Evolutionary conservation across 2,888 invertebrate species (phyloP).

Genomic region (Melipona bicolor): DNA sequence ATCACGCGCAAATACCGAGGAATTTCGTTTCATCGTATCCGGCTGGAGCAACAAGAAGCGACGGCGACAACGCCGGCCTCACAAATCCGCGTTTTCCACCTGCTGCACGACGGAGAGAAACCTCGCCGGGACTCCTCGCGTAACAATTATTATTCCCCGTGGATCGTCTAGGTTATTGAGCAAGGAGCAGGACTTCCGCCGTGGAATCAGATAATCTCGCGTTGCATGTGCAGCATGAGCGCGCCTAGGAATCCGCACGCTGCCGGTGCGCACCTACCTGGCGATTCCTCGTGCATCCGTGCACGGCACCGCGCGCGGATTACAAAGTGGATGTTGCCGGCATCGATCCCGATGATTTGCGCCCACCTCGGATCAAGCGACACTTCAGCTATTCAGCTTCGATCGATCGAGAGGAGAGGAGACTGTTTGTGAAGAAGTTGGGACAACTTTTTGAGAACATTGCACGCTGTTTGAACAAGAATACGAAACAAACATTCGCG

Average conservation of each 20-base stretch:
- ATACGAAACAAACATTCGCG: no score
- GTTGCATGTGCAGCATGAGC: constrained; percentile 60
- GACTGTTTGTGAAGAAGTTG: not conserved
- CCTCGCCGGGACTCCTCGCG: not conserved
- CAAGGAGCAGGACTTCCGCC: constrained; percentile 75
- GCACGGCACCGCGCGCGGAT: constrained; percentile 61
- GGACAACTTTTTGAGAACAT: not conserved
- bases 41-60: constrained; percentile 5
- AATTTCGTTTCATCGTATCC: constrained; percentile 11
- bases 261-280: constrained; percentile 38
- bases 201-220: constrained; percentile 72
- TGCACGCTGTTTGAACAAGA: no score
- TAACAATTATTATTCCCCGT: constrained; percentile 72
- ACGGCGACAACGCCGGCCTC: not conserved
- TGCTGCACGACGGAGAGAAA: constrained; percentile 13
- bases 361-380: constrained; percentile 40
- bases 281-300: constrained; percentile 61
- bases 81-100: constrained; percentile 28
- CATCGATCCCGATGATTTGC: constrained; percentile 56
- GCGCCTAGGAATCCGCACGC: constrained; percentile 25
- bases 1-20: constrained; percentile 8
- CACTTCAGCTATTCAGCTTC: constrained; percentile 3
- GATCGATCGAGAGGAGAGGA: not conserved
- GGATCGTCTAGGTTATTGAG: constrained; percentile 74
- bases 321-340: constrained; percentile 66